Evolutionary conservation across 2,888 invertebrate species (phyloP), one percentile per base, ranked within the genome.

Genomic region (Siphonodentalium dalli): DNA sequence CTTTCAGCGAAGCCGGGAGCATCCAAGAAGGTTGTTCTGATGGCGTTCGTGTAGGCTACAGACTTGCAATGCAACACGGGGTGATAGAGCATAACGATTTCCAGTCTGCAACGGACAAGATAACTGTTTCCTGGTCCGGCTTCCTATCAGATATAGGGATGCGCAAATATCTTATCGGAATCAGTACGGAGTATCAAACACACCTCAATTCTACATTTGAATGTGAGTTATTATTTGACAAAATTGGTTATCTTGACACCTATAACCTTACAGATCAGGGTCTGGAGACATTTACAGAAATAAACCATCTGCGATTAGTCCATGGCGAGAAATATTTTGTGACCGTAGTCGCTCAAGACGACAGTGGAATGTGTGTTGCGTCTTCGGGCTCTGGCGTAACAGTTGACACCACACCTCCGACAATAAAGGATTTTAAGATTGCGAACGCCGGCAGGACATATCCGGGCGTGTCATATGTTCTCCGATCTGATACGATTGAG

Each of bases 1-100:
- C 66, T 7, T 58, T 64, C 48, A 71, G 69, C 34, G 44, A 48
- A 15, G 68, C 72, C 13, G 70, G 70, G 7, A 66, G 71, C 9
- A 57, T 56, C 42, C 61, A 60, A 7, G 71, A 72, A 55, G 66
- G 58, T 11, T 63, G 59, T 34, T 69, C 71, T 0, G 71, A 71
- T 44, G 74, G 74, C 6, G 59, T 74, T 20, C 52, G 52, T 27
- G 71, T 68, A 6, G 71, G 71, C 3, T 67, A 49, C 42, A 35
- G 47, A 9, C 62, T 59, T 23, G 60, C 42, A 7, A 58, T 69
- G 15, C 50, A 47, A 5, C 52, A 59, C 6, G 68, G 68, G 6
- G 34, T 23, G 3, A 38, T 70, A 11, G 54, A 54, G 24, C 18
- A 52, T 20, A 40, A 21, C 6, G 31, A 23, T 9, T 58, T 46